These are phyloP conservation scores for Parochlus steinenii DNA, from an alignment of 2,888 invertebrate species.

Conservation along the genomic window DNA sequence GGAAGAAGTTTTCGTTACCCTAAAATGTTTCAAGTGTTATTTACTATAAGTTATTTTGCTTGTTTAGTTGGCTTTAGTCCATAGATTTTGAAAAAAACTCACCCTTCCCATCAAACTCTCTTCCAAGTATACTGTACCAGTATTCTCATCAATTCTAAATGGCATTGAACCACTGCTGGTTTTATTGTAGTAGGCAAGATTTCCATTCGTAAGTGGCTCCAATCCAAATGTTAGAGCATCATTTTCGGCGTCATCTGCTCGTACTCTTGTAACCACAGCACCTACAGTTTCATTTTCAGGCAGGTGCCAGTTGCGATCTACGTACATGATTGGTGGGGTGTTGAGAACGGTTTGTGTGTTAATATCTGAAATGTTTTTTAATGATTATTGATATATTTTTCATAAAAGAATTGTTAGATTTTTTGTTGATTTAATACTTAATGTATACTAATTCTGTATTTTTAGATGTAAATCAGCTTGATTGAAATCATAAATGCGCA, in stretches of 20 bases:
- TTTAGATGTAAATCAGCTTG: no score
- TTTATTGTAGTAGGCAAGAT: constrained; percentile 18
- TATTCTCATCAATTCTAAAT: constrained; percentile 55
- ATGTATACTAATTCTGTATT: no score
- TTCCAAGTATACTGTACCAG: constrained; percentile 64
- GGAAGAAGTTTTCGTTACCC: constrained; percentile 47
- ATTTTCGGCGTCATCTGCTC: constrained; percentile 46
- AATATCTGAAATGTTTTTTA: no score
- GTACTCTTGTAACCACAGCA: constrained; percentile 49
- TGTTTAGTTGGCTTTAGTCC: no score
- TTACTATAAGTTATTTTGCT: no score
- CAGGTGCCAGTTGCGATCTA: constrained; percentile 61
- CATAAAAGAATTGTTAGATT: no score
- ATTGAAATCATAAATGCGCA: no score
- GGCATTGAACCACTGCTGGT: constrained; percentile 36
- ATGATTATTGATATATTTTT: no score
- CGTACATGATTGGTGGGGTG: constrained; percentile 52
- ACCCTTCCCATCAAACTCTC: constrained; percentile 62
- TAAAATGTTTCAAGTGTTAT: constrained; percentile 26
- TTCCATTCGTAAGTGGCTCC: constrained; percentile 37
- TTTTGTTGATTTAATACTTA: no score
- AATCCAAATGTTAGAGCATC: constrained; percentile 49
- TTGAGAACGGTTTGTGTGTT: no score
- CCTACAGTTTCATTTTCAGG: constrained; percentile 55
- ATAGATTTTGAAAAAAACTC: no score